Base-by-base conservation (phyloP, 2,113 vertebrate species). In the Oenanthe oenanthe region DNA sequence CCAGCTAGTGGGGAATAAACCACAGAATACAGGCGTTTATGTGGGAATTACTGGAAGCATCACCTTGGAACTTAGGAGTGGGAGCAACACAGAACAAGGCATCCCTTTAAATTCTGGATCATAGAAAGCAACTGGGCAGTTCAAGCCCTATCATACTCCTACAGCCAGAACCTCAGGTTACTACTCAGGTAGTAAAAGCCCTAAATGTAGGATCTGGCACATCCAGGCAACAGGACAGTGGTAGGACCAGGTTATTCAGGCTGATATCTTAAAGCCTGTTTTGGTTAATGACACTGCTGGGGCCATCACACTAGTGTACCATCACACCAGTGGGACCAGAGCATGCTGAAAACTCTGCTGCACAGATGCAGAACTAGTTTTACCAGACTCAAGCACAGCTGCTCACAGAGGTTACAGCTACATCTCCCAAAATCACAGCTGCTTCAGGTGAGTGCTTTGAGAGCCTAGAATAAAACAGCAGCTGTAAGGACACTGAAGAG, bases 131-230 rank as follows among this genome's bases (percentile, higher is more conserved):
- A 13, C 3, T 26, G 54, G 10, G 40, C 12, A 43, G 16, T 34
- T 51, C 66, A 48, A 83, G 36, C 13, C 45, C n/a, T 18, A 16
- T 26, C 40, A 17, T 7, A 10, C 10, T 14, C 29, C 10, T 47
- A 24, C 6, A 12, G 24, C 17, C n/a, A 43, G 54, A 16, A 42
- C 20, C 15, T 70, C 1, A 0, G 7, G 6, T 25, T 56, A 16
- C 18, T 34, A 31, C 22, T 61, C 21, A 17, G 18, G 7, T 9
- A 61, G n/a, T 9, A 56, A 65, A 70, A 93, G 32, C 20, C 16
- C 13, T 4, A 48, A 9, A 20, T 42, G 61, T 32, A 28, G 28
- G 31, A 43, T 3, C 17, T 38, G 13, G 13, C 18, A 53, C 9
- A 66, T 22, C 13, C n/a, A 85, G n/a, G n/a, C 54, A 66, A 11